Evolutionary conservation across 2,888 invertebrate species (phyloP), one percentile per base, ranked within the genome.

Genomic region (Eupithecia insigniata): DNA sequence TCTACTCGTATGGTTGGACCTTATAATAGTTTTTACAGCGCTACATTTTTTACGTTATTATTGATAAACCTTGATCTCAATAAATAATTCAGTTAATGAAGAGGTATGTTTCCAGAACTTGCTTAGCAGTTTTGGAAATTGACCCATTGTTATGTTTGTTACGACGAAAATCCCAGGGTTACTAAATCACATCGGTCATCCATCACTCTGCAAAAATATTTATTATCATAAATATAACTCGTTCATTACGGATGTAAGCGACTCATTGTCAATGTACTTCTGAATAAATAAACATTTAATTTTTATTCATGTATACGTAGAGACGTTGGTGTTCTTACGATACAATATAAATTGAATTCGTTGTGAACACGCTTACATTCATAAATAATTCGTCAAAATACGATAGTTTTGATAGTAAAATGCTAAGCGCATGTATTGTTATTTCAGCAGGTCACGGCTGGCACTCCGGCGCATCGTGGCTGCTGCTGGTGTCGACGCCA

Each of bases 401-500:
- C n/a, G n/a, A n/a, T n/a, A 36, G 36, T 0, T 36, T 36, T 36
- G 12, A 36, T 36, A 36, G 14, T 36, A 36, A 16, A 16, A 16
- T 58, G 22, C 26, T 58, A 0, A 58, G 26, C 7, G 2, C 14
- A 16, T 62, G 34, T 58, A 26, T 46, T 34, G 16, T 58, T 39
- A 55, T 76, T 77, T 34, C 78, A 79, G 78, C 72, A 30, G 77
- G 70, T 7, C 66, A 68, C 51, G 65, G 76, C 61, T 66, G 58
- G 16, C 71, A 70, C 1, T 12, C 46, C 26, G 69, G 65, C 18
- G 74, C 76, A 62, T 80, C 84, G 10, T 82, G 83, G 83, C 28
- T 84, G 66, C 70, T 81, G 61, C 60, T 76, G 36, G 80, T 81
- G 43, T 76, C 78, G 39, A 58, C 77, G 51, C 46, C 79, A 69